A percentile compares a stretch with the other conserved stretches of the same genome.
Conservation (phyloP, 2,888 invertebrate species). For the Synanthedon formicaeformis region DNA sequence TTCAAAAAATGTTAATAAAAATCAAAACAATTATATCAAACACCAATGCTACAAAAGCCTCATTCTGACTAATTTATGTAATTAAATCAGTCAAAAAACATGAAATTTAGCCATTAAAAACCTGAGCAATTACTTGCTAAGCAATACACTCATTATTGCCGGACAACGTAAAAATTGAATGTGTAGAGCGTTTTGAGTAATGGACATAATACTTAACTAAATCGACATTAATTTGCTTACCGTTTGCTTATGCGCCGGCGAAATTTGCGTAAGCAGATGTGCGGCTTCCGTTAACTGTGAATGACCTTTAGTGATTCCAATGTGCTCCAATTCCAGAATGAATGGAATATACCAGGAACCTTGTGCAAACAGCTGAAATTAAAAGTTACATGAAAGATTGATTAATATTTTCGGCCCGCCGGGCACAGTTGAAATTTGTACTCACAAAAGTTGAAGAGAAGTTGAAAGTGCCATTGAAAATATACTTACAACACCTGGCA, state of each 20-base stretch:
- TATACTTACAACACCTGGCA: slow-evolving; percentile 88
- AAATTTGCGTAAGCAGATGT: slow-evolving; percentile 80
- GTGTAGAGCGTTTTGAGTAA: background rate
- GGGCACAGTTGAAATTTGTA: background rate
- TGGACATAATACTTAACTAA: background rate
- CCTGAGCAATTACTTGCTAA: no score
- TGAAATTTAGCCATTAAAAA: no score
- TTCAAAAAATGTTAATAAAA: slow-evolving; percentile 1
- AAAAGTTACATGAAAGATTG: background rate
- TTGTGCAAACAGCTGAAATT: slow-evolving; percentile 81
- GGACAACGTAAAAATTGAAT: no score
- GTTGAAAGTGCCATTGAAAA: background rate
- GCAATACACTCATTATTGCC: no score
- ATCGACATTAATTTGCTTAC: slow-evolving; percentile 33
- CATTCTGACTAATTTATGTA: no score
- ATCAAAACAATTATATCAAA: no score
- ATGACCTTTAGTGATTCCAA: slow-evolving; percentile 86
- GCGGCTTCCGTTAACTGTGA: slow-evolving; percentile 87
- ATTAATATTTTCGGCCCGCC: background rate
- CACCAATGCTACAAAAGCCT: no score
- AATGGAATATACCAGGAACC: slow-evolving; percentile 82
- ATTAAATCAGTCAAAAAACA: no score
- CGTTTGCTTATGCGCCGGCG: slow-evolving; percentile 80
- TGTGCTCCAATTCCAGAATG: slow-evolving; percentile 87
- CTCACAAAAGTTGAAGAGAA: no score